Evolutionary conservation across 2,113 vertebrate species (phyloP), one percentile per base, ranked within the genome.

Genomic region (Pomatorhinus ruficollis): DNA sequence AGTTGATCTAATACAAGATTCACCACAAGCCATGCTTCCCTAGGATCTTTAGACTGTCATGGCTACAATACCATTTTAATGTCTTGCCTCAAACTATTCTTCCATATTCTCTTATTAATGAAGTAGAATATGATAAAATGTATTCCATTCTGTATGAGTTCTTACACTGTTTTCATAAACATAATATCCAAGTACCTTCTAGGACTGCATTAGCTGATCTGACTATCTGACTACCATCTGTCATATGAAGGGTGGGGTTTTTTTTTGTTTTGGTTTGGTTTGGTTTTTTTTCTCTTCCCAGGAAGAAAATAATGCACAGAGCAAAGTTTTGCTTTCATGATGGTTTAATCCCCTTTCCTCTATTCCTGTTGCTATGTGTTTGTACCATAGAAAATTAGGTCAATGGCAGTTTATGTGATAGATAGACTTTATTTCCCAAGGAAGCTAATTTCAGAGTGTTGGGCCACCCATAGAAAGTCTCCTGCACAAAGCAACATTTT

Each of bases 1-100:
- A 75, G 86, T 66, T 94, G 52, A 97, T 95, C 91, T 95, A 93
- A 96, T 90, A 89, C 78, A 92, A 95, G 50, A 90, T 96, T 93
- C 14, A 7, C 93, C 89, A 83, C 64, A 91, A 90, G 56, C 60
- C 76, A 81, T 70, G 86, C 93, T 91, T 95, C 72, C 47, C 64
- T 44, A 50, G 60, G 56, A 95, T 92, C 64, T 93, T 90, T 28
- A 89, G 72, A 84, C 64, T 69, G 44, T 59, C 80, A 64, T 1
- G 0, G 44, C 52, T 94, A 80, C 75, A 63, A 5, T 42, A 85
- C 28, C 66, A 84, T 90, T 95, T 72, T 72, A 93, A 90, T 35
- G 72, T 57, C 57, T 88, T 81, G 28, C 61, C 78, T 88, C 70
- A 92, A 80, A 68, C 2, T 0, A 64, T 89, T 89, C 60, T 75